phyloP scores from a whole-genome alignment of 2,797 vertebrate species.

The Perodicticus potto region DNA sequence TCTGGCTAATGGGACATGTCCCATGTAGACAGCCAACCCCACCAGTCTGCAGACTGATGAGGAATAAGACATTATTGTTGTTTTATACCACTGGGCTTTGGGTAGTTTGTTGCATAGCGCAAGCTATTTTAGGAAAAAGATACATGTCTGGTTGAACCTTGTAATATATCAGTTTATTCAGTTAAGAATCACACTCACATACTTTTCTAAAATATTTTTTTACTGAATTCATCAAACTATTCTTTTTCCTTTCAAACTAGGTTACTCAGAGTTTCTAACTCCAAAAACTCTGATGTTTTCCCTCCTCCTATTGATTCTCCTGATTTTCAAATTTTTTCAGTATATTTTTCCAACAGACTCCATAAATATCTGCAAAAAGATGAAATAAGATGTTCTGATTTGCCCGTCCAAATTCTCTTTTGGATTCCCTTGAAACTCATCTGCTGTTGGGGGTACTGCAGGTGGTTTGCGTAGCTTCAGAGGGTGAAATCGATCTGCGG shows the following conservation, averaged over 20 bases:
- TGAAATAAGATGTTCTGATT: conserved; percentile 23
- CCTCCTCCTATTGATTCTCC: background rate
- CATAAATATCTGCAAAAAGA: background rate
- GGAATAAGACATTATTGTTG: background rate
- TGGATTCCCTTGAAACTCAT: conserved; percentile 54
- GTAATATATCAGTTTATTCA: background rate
- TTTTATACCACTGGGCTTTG: background rate
- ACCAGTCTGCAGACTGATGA: background rate
- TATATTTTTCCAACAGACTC: background rate
- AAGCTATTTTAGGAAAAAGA: background rate
- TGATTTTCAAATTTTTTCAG: background rate
- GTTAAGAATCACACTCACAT: background rate
- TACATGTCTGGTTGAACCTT: background rate
- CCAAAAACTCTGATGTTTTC: background rate
- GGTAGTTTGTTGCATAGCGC: background rate
- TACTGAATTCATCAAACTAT: background rate
- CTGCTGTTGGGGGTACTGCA: conserved; percentile 42
- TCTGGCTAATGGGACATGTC: background rate
- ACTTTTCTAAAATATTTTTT: background rate
- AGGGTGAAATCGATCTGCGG: conserved; percentile 73
- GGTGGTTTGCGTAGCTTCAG: background rate
- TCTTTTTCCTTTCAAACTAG: conserved; percentile 6
- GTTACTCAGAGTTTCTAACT: background rate
- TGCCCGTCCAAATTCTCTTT: background rate
- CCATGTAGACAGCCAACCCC: background rate